Base-by-base conservation (phyloP, 2,888 invertebrate genomes). In the Liopterus haemorrhoidalis region DNA sequence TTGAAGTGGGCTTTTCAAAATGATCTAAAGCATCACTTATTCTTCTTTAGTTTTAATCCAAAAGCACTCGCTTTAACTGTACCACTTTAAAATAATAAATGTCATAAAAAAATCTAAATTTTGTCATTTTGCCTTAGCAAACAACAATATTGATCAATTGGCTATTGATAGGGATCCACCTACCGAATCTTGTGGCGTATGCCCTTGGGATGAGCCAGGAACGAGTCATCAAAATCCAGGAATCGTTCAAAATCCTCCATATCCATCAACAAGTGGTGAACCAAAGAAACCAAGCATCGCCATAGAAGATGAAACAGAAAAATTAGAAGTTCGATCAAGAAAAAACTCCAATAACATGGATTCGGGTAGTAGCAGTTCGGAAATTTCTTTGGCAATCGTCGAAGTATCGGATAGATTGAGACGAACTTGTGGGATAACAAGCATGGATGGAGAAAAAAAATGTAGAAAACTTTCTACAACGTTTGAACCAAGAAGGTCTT, bases 291-390 rank as follows among this genome's bases (percentile, higher is more conserved):
- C 66, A 5, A 65, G 61, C 41, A 65, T 66, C 28, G 64, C 64
- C 1, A 62, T 64, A n/a, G 33, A 15, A 1, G 18, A 14, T 5
- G 5, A 14, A 5, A 5, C 14, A 2, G 43, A 37, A 1, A 39
- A 14, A 11, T 16, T 45, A 9, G 53, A 51, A 20, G 50, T 68
- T 11, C 49, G 58, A n/a, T 69, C 77, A 12, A 72, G 82, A 18
- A 82, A 82, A 61, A 82, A 82, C 65, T 82, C 82, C 3, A 70
- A 75, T 9, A 75, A 75, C 55, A 67, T 82, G 31, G 82, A 83
- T 65, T 82, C 82, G 11, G 81, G 78, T 59, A 79, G 80, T 60
- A 82, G 82, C n/a, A 82, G 82, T 8, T 84, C 85, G 14, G 86
- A 87, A 63, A 76, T 83, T 50, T 82, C 82, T 62, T 70, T 73